Evolutionary conservation across 1,140 invertebrate genomes (phyloP), one percentile per base, ranked within the genome.

Genomic region (Lasioglossum baleicum): DNA sequence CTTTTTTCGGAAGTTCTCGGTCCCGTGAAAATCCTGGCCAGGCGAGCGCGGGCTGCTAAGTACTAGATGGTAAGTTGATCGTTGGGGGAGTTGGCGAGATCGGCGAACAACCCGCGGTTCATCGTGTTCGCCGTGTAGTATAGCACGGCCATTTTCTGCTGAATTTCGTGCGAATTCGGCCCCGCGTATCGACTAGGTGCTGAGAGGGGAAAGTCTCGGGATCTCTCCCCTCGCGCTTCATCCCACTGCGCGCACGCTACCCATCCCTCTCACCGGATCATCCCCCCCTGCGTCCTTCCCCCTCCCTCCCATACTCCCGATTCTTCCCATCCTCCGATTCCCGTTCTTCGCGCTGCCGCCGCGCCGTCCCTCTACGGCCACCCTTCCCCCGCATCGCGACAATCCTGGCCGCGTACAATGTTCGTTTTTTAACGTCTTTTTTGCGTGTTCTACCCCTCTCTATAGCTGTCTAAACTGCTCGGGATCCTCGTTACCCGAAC

Each of bases 121-220:
- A 66, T 48, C 66, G 20, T 42, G 51, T 71, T 22, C 11, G 35
- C 20, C 48, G 51, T 65, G 58, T 26, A 53, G 80, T 79, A 60
- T 26, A 53, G 80, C 77, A 88, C 90, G 87, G 90, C 90, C 90
- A 91, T 91, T 91, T 91, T 91, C 85, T 90, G 78, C 84, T 84
- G 88, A 89, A 88, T 90, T 88, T 85, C 86, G 88, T 90, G 87
- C 88, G 88, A 89, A 87, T 90, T 88, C 88, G 87, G 87, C 83
- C 83, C 86, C 80, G 87, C 76, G 87, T 91, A 91, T 91, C 90
- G 90, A 91, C 90, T 90, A 83, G 81, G 84, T 78, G 64, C 79
- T 72, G 66, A 68, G 83, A 75, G 77, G 68, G 77, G 72, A 79
- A 82, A 83, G 82, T 42, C 71, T 82, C 66, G 58, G 63, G 75